Evolutionary conservation across 1,140 invertebrate genomes (phyloP), one percentile per base, ranked within the genome.

Genomic region (Sitobion miscanthi): DNA sequence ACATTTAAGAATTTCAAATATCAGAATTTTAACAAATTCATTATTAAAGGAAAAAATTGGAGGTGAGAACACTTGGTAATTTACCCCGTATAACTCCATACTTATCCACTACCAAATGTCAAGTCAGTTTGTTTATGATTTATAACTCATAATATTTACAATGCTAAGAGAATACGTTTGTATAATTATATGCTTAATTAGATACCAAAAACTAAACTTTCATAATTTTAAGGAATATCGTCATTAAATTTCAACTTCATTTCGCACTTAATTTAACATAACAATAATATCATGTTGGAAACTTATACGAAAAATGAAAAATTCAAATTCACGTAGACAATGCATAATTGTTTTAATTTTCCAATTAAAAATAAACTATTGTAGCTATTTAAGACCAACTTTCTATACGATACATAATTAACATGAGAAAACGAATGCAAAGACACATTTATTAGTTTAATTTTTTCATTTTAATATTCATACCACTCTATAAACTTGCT

Each of bases 271-370:
- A n/a, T n/a, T n/a, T 14, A 6, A 77, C 62, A 77, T 77, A 77
- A 77, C n/a, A 77, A 77, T 77, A 77, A 17, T n/a, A 77, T 77
- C 6, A n/a, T 17, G 30, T 69, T 25, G 62, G 30, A 77, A 35
- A 77, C 14, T 20, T 77, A 77, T 30, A n/a, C 14, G 14, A 77
- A 77, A 77, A 77, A 77, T n/a, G 14, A n/a, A 57, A n/a, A 77
- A 77, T 54, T 54, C 21, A 2, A 23, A 54, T n/a, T n/a, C 30
- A 17, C n/a, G 3, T 77, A 77, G 62, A 77, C 62, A 77, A 77
- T 77, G 62, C 62, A 77, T n/a, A n/a, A 77, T 77, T 77, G 30
- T 77, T 77, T n/a, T 77, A 77, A 77, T 77, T 86, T 86, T 86
- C 14, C 30, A n/a, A 86, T 86, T 86, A 47, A 86, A 77, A 86